These are phyloP conservation scores for Ceriagrion tenellum DNA, from an alignment of 2,888 invertebrate species.

Conservation along the genomic window DNA sequence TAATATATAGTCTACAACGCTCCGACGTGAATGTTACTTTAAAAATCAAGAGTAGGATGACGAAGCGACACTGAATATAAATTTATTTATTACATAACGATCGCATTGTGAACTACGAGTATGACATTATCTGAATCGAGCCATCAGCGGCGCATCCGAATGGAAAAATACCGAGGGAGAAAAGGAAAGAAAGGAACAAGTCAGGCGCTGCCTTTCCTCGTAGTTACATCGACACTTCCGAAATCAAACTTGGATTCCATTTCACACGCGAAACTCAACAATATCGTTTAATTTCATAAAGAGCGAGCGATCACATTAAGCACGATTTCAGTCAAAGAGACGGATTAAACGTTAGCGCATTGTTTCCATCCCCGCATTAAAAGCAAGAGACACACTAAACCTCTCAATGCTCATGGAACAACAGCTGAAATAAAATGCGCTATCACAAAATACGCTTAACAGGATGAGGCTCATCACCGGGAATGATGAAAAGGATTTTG, in stretches of 20 bases:
- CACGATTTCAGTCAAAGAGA: not conserved
- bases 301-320: not conserved
- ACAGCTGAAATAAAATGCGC: slow-evolving; percentile 6
- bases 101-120: too few species aligned
- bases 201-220: not conserved
- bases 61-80: too few species aligned
- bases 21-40: too few species aligned
- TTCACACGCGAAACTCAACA: not conserved
- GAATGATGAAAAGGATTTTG: slow-evolving; percentile 17
- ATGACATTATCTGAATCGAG: too few species aligned
- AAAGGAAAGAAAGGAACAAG: too few species aligned
- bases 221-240: not conserved
- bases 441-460: not conserved
- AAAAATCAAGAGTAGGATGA: too few species aligned
- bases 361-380: not conserved
- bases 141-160: too few species aligned
- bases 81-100: too few species aligned
- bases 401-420: not conserved
- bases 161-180: too few species aligned
- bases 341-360: slow-evolving; percentile 15
- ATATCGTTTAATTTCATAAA: not conserved
- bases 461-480: slow-evolving; percentile 17
- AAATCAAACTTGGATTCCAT: not conserved
- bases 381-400: not conserved
- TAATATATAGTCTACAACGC: too few species aligned